phyloP scores from a whole-genome alignment of 2,797 vertebrate species.

The Chloroceryle amazona region DNA sequence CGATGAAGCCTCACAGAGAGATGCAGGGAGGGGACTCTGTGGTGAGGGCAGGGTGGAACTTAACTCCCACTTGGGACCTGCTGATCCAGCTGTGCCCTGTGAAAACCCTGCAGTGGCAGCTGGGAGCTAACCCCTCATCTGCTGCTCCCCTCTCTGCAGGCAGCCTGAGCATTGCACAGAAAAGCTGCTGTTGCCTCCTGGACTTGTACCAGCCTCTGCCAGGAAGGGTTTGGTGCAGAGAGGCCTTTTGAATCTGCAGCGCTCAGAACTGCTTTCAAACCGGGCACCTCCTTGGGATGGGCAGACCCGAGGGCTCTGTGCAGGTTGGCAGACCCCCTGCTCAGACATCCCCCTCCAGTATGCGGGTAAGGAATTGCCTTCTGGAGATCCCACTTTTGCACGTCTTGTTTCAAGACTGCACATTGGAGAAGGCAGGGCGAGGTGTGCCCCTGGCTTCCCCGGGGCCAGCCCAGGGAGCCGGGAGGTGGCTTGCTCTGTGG shows the following conservation, averaged over 20 bases:
- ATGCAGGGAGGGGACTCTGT: background rate
- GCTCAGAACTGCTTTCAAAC: background rate
- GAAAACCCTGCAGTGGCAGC: background rate
- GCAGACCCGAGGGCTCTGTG: background rate
- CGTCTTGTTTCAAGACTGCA: accelerated
- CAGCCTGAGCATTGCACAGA: background rate
- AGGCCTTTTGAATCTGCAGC: background rate
- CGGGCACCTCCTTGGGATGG: background rate
- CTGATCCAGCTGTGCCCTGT: too few relatives aligned
- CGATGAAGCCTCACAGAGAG: background rate
- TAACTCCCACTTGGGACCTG: background rate
- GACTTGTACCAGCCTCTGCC: background rate
- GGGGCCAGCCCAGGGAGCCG: background rate
- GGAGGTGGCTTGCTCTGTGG: background rate
- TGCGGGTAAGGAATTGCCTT: accelerated
- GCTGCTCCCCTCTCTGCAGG: background rate
- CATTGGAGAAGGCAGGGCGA: background rate
- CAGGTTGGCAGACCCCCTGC: background rate
- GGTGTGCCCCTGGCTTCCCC: background rate
- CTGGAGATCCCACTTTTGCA: accelerated
- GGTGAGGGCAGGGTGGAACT: background rate
- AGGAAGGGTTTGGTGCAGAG: background rate
- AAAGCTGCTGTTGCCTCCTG: background rate
- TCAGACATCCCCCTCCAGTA: accelerated
- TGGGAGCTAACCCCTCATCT: background rate